Evolutionary conservation across 2,113 vertebrate genomes (phyloP).

Genomic region (Chunga burmeisteri): DNA sequence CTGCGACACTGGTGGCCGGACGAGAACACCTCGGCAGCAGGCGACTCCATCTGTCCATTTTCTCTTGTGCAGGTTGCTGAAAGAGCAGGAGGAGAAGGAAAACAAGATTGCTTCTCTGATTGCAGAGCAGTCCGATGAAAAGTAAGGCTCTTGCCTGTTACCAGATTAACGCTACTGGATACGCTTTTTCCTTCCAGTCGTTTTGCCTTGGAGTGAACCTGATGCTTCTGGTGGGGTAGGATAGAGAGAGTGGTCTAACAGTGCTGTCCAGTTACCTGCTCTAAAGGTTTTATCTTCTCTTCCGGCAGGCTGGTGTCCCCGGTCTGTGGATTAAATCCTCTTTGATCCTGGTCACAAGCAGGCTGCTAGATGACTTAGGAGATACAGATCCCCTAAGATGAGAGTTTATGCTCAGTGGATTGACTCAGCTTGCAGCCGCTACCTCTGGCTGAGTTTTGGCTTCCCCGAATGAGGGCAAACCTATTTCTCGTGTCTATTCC

Average conservation of each 20-base stretch:
- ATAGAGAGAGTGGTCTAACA: not conserved
- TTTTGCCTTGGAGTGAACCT: not conserved
- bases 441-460: not conserved
- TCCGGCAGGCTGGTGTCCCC: not conserved
- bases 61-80: constrained; percentile 41
- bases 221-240: not conserved
- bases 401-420: not conserved
- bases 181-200: fast-evolving
- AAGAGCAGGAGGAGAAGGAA: constrained; percentile 74
- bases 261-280: fast-evolving
- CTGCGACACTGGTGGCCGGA: no score
- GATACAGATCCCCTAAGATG: not conserved
- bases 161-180: fast-evolving
- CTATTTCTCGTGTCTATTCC: not conserved
- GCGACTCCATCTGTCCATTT: not conserved
- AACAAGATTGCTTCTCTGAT: constrained; percentile 71
- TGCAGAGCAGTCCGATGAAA: constrained; percentile 75
- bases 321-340: not conserved
- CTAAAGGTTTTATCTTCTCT: not conserved
- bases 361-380: not conserved
- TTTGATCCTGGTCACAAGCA: not conserved
- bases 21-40: no score
- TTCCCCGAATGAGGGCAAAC: not conserved
- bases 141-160: constrained; percentile 7
- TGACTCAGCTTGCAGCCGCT: not conserved